Evolutionary conservation across 2,113 vertebrate genomes (phyloP), one percentile per base, ranked within the genome.

Genomic region (Forbesichthys papilliferus): DNA sequence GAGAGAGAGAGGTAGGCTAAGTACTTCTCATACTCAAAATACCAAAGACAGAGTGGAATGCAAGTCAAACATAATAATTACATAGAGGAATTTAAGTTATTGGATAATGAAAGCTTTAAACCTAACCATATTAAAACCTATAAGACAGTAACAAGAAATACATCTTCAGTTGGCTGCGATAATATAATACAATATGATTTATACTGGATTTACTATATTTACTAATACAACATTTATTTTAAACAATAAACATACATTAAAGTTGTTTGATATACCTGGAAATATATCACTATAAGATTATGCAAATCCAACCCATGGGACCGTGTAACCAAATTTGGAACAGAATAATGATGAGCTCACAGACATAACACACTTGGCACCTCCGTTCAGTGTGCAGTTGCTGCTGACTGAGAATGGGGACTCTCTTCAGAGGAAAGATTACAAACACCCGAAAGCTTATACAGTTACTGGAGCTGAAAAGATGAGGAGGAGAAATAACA

Each of bases 331-430:
- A 81, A 59, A 86, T 85, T 79, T 78, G 66, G 66, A 69, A 8
- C 27, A 69, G 81, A 87, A 85, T 79, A 75, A 82, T 74, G 72
- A 82, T 70, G 76, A 75, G 81, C 75, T 74, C 71, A 66, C 66
- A 48, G 65, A 74, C 74, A 69, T 54, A 53, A 61, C 60, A 79
- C 46, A 60, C 58, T 62, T 54, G 64, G 79, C 69, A 78, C 65
- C 42, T 75, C 65, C 67, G 65, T 60, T 57, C 12, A 55, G 53
- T 53, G 66, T 48, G n/a, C 54, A 55, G n/a, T 55, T 18, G 9
- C n/a, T 55, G n/a, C 27, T 12, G 66, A 74, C 27, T 67, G 66
- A 3, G 62, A 60, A 47, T 14, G 18, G 54, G n/a, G 8, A 53
- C 16, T 55, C 68, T 14, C 49, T 59, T 66, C 18, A 57, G 20